Evolutionary conservation across 2,888 invertebrate species (phyloP).

Genomic region (Catocala fraxini): DNA sequence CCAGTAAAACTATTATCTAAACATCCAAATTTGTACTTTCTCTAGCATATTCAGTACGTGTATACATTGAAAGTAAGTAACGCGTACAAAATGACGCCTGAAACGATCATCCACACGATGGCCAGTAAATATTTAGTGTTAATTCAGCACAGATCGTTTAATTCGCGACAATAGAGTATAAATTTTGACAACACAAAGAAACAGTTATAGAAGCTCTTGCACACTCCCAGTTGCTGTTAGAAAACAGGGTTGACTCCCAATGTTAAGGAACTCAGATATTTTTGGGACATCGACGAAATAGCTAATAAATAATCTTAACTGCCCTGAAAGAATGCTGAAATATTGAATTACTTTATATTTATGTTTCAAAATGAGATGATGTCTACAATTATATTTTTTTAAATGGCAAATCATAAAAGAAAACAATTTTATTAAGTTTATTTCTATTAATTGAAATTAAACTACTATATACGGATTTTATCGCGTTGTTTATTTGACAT

Average conservation of each 20-base stretch:
- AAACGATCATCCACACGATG: not conserved
- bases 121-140: constrained; percentile 24
- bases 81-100: not conserved
- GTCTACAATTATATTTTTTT: too few species aligned
- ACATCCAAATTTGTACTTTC: not conserved
- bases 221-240: constrained; percentile 37
- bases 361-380: too few species aligned
- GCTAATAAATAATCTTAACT: too few species aligned
- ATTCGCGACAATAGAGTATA: constrained; percentile 49
- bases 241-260: constrained; percentile 29
- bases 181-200: constrained; percentile 50
- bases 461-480: too few species aligned
- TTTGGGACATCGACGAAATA: too few species aligned
- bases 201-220: constrained; percentile 52
- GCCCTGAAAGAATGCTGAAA: too few species aligned
- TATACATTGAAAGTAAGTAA: not conserved
- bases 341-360: too few species aligned
- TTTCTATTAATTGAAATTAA: too few species aligned
- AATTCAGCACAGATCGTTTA: constrained; percentile 39
- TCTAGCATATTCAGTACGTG: not conserved
- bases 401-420: too few species aligned
- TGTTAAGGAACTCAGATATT: too few species aligned
- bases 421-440: too few species aligned
- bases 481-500: too few species aligned
- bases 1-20: not conserved